Conservation (phyloP, 2,113 vertebrate species). For the Tor tambroides region DNA sequence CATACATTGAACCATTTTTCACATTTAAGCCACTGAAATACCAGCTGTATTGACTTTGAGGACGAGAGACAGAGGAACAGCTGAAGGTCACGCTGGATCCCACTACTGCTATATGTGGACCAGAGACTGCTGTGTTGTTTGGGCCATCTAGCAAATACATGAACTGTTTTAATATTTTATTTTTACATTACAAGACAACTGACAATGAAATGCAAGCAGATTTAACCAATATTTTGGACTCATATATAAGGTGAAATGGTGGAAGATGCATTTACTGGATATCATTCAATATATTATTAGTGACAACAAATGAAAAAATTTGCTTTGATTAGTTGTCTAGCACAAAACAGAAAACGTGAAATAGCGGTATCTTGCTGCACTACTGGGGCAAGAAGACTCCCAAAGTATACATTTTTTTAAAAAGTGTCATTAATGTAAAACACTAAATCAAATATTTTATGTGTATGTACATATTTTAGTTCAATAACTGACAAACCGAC, state of each 20-base stretch:
- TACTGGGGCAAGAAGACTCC: too few species aligned
- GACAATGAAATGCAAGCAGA: not conserved
- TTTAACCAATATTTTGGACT: not conserved
- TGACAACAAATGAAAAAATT: not conserved
- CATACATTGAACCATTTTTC: conserved; percentile 47
- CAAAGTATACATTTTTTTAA: too few species aligned
- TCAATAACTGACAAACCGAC: not conserved
- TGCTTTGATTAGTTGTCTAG: not conserved
- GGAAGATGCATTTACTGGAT: not conserved
- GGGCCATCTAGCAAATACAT: conserved; percentile 55
- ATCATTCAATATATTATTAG: not conserved
- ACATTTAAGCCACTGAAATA: conserved; percentile 58
- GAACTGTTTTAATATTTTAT: not conserved
- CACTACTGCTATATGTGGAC: conserved; percentile 50
- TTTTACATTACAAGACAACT: not conserved
- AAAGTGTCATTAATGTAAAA: too few species aligned
- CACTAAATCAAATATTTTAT: too few species aligned
- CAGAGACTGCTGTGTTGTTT: conserved; percentile 44
- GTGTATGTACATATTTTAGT: not conserved
- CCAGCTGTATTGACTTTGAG: conserved; percentile 67
- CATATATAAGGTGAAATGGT: not conserved
- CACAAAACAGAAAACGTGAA: too few species aligned
- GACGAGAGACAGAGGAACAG: conserved; percentile 67
- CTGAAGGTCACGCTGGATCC: conserved; percentile 48
- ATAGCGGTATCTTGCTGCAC: too few species aligned